Percentiles rank a stretch among this genome's conserved stretches.
phyloP scores from a whole-genome alignment of 2,797 vertebrate species.

The Lacerta viridis region DNA sequence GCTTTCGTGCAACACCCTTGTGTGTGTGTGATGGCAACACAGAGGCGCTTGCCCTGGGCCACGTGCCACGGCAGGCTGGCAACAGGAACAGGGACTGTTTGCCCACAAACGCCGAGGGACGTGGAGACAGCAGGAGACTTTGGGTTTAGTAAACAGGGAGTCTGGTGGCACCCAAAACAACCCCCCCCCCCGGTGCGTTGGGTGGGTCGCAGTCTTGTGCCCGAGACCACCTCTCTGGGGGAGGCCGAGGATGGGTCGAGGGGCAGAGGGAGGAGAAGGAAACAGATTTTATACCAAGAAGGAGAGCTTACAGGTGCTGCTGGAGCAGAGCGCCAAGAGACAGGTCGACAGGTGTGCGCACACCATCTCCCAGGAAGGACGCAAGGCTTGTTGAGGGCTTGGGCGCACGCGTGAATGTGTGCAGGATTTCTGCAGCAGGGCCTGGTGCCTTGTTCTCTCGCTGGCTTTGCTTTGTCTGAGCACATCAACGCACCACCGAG shows the following conservation, averaged over 20 bases:
- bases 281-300: too few species aligned
- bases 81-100: not conserved
- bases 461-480: not conserved
- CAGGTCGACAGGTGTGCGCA: too few species aligned
- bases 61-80: not conserved
- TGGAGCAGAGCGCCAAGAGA: too few species aligned
- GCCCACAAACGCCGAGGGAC: not conserved
- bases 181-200: not conserved
- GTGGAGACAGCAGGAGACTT: not conserved
- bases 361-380: not conserved
- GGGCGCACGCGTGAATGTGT: not conserved
- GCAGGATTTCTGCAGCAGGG: not conserved
- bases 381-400: not conserved
- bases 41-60: not conserved
- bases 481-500: not conserved
- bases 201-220: fast-evolving
- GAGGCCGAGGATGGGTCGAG: not conserved
- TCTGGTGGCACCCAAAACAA: not conserved
- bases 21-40: not conserved
- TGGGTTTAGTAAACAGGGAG: conserved; percentile 31
- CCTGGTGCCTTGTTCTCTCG: not conserved
- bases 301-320: too few species aligned
- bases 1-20: not conserved
- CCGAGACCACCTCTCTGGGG: not conserved
- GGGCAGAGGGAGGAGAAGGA: not conserved